Evolutionary conservation across 2,113 vertebrate genomes (phyloP).

Genomic region (Laterallus jamaicensis): DNA sequence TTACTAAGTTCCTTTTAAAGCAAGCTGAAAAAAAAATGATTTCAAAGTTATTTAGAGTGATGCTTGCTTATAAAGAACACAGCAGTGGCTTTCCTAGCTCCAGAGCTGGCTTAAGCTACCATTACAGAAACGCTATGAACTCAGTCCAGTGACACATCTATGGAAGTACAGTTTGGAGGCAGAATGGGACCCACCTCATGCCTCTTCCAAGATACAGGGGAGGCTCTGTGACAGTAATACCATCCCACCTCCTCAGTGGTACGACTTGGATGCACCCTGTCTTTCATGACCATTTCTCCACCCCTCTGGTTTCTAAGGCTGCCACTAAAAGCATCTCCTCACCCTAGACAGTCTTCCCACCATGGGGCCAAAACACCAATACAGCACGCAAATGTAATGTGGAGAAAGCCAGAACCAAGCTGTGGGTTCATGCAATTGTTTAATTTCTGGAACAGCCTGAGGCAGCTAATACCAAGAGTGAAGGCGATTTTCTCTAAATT

Average conservation of each 20-base stretch:
- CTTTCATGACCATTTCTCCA: not conserved
- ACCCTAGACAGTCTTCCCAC: not conserved
- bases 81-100: not conserved
- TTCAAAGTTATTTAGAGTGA: not conserved
- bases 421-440: not conserved
- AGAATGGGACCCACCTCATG: not conserved
- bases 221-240: not conserved
- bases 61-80: not conserved
- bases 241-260: not conserved
- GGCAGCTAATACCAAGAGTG: not conserved
- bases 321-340: not conserved
- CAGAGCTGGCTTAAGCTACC: not conserved
- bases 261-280: fast-evolving
- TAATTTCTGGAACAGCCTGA: not conserved
- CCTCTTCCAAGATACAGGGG: not conserved
- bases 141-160: not conserved
- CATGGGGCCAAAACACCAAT: not conserved
- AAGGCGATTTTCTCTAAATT: not conserved
- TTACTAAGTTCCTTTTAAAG: not conserved
- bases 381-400: not conserved
- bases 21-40: not conserved
- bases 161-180: not conserved
- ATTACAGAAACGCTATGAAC: not conserved
- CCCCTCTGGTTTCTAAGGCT: not conserved
- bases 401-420: not conserved